Conservation (phyloP, 2,797 vertebrate species). For the Lophotriccus pileatus region DNA sequence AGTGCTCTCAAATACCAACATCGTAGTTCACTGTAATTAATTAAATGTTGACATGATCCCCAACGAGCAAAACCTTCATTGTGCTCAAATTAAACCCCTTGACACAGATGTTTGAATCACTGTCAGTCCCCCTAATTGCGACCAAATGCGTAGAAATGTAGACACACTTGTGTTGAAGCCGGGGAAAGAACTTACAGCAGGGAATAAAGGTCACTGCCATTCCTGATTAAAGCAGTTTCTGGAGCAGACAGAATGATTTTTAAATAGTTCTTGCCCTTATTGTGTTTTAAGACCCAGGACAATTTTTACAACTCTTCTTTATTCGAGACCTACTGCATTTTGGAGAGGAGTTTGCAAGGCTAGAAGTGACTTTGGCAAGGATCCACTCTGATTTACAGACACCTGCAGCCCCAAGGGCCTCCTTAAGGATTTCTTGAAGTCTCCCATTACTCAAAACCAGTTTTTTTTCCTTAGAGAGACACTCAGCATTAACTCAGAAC, state of each 20-base stretch:
- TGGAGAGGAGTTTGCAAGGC: background rate
- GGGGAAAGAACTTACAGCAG: background rate
- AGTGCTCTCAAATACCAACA: background rate
- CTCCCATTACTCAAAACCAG: background rate
- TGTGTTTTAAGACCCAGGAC: background rate
- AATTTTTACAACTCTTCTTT: background rate
- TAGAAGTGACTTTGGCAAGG: background rate
- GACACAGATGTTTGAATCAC: background rate
- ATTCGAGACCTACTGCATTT: background rate
- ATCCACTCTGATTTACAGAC: background rate
- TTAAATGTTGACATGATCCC: constrained; percentile 15
- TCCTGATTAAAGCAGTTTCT: background rate
- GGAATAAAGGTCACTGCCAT: background rate
- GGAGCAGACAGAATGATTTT: background rate
- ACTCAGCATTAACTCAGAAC: background rate
- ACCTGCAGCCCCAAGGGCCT: background rate
- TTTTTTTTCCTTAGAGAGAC: background rate
- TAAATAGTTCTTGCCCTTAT: background rate
- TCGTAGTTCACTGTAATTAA: background rate
- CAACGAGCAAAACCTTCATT: constrained; percentile 23
- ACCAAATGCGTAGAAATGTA: background rate
- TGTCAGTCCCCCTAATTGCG: background rate
- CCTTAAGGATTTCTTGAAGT: background rate
- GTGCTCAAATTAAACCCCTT: background rate
- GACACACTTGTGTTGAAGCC: background rate